Percentiles rank a stretch among this genome's conserved stretches.
Evolutionary conservation across 2,888 invertebrate genomes (phyloP).

Genomic region (Branchipolynoe longqiensis): DNA sequence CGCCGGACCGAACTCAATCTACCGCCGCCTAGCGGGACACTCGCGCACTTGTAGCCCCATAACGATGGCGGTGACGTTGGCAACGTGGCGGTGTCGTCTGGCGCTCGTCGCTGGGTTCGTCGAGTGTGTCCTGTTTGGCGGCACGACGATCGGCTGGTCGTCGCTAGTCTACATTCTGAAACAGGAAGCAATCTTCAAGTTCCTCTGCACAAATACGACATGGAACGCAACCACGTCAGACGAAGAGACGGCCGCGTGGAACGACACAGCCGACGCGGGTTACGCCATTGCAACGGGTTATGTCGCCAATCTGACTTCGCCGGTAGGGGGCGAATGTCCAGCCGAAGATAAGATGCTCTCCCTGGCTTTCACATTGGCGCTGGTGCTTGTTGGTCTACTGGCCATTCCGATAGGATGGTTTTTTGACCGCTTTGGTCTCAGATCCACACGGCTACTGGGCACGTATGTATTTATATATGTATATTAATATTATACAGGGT

Average conservation of each 20-base stretch:
- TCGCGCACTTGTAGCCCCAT: no score
- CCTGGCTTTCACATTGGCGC: conserved; percentile 10
- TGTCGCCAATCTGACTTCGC: not conserved
- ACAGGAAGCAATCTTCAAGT: not conserved
- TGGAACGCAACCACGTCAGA: no score
- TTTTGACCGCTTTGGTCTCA: conserved; percentile 17
- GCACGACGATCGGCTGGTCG: conserved; percentile 17
- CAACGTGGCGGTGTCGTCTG: not conserved
- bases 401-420: conserved; percentile 1
- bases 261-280: not conserved
- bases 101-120: not conserved
- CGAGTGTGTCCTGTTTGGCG: conserved; percentile 27
- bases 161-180: conserved; percentile 29
- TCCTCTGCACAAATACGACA: no score
- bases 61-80: not conserved
- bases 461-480: conserved; percentile 4
- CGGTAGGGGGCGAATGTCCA: not conserved
- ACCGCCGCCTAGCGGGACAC: no score
- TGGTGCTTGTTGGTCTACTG: not conserved
- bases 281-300: not conserved
- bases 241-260: no score
- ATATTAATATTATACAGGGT: no score
- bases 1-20: no score
- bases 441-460: not conserved
- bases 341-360: conserved; percentile 14